These are phyloP conservation scores for Druon quercuslanigerum DNA, from an alignment of 1,140 invertebrate species.

Conservation along the genomic window DNA sequence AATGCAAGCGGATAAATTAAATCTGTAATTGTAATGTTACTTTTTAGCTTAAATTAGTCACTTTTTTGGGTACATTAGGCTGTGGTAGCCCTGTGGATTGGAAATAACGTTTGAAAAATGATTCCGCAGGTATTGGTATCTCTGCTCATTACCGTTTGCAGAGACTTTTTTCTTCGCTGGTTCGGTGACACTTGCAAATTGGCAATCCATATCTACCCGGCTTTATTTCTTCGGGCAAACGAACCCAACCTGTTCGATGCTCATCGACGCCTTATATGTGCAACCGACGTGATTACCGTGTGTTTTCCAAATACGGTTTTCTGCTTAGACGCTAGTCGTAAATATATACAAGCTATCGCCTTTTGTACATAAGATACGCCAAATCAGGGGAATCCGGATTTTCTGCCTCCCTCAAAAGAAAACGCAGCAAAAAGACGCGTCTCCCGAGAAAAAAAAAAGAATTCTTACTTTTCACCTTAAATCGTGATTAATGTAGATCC, in stretches of 20 bases:
- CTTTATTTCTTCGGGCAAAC: slow-evolving; percentile 42
- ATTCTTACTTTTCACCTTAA: not conserved
- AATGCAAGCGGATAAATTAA: too few species aligned
- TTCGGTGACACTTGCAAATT: slow-evolving; percentile 30
- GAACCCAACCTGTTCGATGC: slow-evolving; percentile 54
- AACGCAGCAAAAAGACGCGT: not conserved
- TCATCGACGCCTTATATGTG: slow-evolving; percentile 65
- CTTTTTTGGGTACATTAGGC: too few species aligned
- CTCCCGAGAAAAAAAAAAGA: not conserved
- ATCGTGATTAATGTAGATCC: not conserved
- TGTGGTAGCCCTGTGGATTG: not conserved
- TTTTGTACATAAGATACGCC: slow-evolving; percentile 33
- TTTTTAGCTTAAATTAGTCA: too few species aligned
- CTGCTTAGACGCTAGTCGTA: slow-evolving; percentile 51
- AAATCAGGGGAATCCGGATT: not conserved
- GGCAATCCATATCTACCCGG: slow-evolving; percentile 13
- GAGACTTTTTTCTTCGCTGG: not conserved
- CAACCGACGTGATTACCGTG: slow-evolving; percentile 59
- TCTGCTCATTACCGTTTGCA: slow-evolving; percentile 7
- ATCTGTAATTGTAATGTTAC: too few species aligned
- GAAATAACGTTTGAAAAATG: not conserved
- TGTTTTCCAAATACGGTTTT: slow-evolving; percentile 66
- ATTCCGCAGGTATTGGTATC: not conserved
- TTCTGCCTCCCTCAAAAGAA: slow-evolving; percentile 4
- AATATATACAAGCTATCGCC: slow-evolving; percentile 38